Evolutionary conservation across 1,140 invertebrate genomes (phyloP).

Genomic region (Drosophila persimilis): DNA sequence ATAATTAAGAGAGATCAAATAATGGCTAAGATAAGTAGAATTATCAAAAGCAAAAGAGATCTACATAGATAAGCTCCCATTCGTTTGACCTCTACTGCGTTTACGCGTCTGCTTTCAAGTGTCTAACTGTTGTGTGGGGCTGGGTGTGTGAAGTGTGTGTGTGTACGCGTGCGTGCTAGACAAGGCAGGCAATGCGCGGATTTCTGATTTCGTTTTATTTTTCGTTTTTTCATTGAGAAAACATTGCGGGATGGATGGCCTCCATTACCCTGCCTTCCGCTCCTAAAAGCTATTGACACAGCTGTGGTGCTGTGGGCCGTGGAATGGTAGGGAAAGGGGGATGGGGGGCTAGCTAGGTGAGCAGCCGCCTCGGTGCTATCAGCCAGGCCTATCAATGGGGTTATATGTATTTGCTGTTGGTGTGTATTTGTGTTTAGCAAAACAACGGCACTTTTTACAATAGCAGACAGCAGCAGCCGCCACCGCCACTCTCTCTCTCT

Average conservation of each 20-base stretch:
- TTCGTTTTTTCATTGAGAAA: conserved; percentile 32
- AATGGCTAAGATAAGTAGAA: no score
- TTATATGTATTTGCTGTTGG: conserved; percentile 32
- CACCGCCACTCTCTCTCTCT: neutral
- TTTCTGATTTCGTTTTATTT: neutral
- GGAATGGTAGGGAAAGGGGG: neutral
- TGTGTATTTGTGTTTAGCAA: conserved; percentile 42
- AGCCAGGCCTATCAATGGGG: conserved; percentile 65
- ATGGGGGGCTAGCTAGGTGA: conserved; percentile 21
- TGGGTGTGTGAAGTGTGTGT: neutral
- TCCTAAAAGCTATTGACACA: conserved; percentile 58
- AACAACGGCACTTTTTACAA: conserved; percentile 59
- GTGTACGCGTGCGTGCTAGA: conserved; percentile 31
- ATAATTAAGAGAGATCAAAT: no score
- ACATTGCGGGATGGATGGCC: neutral
- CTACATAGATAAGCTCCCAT: no score
- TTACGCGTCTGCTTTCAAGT: neutral
- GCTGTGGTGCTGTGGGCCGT: conserved; percentile 37
- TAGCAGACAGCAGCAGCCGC: neutral
- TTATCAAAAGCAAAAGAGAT: no score
- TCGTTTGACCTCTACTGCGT: no score
- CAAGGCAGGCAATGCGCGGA: conserved; percentile 44
- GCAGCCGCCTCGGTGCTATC: conserved; percentile 28
- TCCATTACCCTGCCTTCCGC: neutral
- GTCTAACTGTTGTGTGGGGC: neutral